Base-by-base conservation (phyloP, 2,888 invertebrate species). In the Heteromurus nitidus region DNA sequence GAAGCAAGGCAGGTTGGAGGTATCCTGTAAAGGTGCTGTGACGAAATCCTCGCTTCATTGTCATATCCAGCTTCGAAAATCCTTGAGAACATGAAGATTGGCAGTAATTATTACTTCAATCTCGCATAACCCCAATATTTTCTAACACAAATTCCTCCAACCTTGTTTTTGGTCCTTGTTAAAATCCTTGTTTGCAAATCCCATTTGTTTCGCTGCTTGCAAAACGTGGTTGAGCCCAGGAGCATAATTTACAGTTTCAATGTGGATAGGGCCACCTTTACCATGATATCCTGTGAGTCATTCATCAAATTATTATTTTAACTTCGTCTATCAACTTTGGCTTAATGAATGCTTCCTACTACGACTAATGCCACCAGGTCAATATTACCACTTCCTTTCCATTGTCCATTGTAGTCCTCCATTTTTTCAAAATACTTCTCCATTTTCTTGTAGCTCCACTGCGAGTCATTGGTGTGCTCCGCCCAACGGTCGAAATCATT, bases 401-500 rank as follows among this genome's bases (percentile, higher is more conserved):
- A 30, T 36, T 50, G 31, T 7, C 64, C 50, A 36, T 53, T 53
- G n/a, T 64, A 74, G 24, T 36, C 42, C 36, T 74, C 47, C 28
- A 64, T 31, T 9, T 44, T n/a, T n/a, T 69, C 55, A 24, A 31
- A 69, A 31, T 13, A 28, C 11, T 69, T 47, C n/a, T 20, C 13
- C 0, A 84, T 50, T n/a, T 50, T 65, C 47, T 68, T 64, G 16
- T 77, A 84, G 28, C 36, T 24, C 82, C 82, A 82, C 1, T n/a
- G 16, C 0, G 67, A 42, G 74, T 88, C 88, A 9, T 88, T 89
- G n/a, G 75, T 70, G n/a, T 85, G 84, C 18, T 84, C 88, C 70
- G 93, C 93, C 95, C 95, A 95, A 1, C 90, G 87, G 47, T 80
- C 62, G 31, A 64, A 95, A 88, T 95, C 94, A 16, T 91, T 89